Conservation (phyloP, 2,113 vertebrate genomes). For the Microcebus jonahi region DNA sequence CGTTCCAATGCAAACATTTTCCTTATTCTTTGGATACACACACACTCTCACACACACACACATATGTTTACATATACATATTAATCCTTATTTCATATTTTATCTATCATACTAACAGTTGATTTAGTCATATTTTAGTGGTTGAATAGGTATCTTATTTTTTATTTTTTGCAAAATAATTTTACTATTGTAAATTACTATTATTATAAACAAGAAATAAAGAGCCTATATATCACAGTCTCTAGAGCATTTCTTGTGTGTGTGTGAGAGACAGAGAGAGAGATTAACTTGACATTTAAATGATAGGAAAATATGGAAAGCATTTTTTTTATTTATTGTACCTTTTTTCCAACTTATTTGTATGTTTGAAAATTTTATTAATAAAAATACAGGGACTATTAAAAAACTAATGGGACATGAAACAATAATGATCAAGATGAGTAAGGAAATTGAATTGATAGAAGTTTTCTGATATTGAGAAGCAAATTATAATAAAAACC, state of each 20-base stretch:
- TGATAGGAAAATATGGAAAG: not conserved
- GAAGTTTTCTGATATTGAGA: conserved; percentile 30
- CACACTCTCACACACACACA: not conserved
- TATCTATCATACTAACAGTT: not conserved
- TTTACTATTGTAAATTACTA: not conserved
- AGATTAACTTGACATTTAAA: not conserved
- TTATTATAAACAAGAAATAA: not conserved
- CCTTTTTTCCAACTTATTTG: not conserved
- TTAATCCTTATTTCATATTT: not conserved
- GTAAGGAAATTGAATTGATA: not conserved
- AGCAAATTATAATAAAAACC: conserved; percentile 40
- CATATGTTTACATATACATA: not conserved
- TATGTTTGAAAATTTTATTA: not conserved
- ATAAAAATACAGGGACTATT: not conserved
- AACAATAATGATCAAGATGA: not conserved
- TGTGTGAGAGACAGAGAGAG: not conserved
- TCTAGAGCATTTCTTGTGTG: not conserved
- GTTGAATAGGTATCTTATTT: not conserved
- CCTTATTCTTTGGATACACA: not conserved
- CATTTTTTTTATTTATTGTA: not conserved
- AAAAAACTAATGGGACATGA: not conserved
- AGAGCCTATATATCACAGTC: not conserved
- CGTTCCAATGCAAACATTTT: not conserved
- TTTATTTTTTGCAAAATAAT: conserved; percentile 21
- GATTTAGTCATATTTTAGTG: not conserved